These are phyloP conservation scores for Pristionchus arcanus DNA, from an alignment of 2,888 invertebrate species.

Conservation along the genomic window DNA sequence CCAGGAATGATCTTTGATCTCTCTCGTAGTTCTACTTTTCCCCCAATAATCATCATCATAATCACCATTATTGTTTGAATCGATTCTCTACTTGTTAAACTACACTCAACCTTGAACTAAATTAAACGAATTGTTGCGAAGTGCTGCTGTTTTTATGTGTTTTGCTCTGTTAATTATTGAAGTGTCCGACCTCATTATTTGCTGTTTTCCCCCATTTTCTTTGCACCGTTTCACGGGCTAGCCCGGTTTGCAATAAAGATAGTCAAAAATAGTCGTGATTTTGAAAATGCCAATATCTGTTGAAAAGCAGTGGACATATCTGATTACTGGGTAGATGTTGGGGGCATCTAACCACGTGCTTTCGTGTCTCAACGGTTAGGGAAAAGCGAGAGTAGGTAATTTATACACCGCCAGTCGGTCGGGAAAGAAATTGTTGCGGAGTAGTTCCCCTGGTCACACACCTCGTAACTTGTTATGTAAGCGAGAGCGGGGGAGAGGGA, in stretches of 20 bases:
- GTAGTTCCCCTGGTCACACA: constrained; percentile 1
- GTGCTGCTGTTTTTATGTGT: background rate
- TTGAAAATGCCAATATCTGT: background rate
- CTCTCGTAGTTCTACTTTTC: no score
- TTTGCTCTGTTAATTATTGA: background rate
- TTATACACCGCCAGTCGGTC: no score
- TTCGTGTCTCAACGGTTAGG: no score
- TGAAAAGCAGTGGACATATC: constrained; percentile 1
- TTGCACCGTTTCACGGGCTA: background rate
- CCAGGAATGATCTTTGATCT: background rate
- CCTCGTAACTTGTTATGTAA: constrained; percentile 4
- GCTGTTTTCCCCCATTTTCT: background rate
- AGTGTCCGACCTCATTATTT: background rate
- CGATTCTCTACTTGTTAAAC: background rate
- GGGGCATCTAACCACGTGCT: background rate
- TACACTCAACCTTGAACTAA: background rate
- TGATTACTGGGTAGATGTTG: background rate
- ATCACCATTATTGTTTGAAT: background rate
- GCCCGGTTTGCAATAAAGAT: background rate
- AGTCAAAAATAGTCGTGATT: background rate
- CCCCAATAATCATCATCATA: background rate
- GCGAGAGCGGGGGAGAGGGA: background rate
- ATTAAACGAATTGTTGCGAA: constrained; percentile 4
- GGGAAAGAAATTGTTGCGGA: background rate
- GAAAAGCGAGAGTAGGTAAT: no score